Evolutionary conservation across 2,797 vertebrate species (phyloP).

Genomic region (Premnoplex brunnescens): DNA sequence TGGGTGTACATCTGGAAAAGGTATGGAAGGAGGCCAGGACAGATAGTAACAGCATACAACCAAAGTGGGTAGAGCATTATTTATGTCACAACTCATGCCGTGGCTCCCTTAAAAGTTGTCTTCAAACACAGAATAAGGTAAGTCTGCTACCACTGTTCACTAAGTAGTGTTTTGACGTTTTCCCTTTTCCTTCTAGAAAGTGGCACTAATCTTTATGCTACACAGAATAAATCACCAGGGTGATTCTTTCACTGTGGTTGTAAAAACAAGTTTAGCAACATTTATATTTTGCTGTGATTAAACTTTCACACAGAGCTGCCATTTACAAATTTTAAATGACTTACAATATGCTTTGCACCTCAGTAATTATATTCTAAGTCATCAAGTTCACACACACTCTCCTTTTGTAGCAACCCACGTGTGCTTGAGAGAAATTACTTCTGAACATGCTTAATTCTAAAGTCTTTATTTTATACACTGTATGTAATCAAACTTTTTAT

Average conservation of each 20-base stretch:
- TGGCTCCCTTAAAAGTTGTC: background rate
- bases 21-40: background rate
- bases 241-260: background rate
- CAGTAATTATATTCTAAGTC: constrained; percentile 27
- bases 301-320: constrained; percentile 5
- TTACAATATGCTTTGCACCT: constrained; percentile 14
- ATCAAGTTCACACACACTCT: background rate
- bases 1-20: background rate
- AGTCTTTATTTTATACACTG: constrained; percentile 35
- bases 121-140: background rate
- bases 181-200: background rate
- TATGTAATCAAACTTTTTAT: constrained; percentile 52
- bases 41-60: accelerated
- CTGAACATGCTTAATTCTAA: constrained; percentile 34
- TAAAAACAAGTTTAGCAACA: constrained; percentile 20
- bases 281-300: background rate
- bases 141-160: background rate
- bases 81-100: background rate
- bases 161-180: background rate
- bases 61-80: background rate
- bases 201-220: background rate
- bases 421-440: constrained; percentile 42
- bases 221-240: background rate
- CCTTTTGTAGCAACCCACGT: background rate
- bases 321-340: constrained; percentile 41